Conservation (phyloP, 2,797 vertebrate genomes). For the Oreochromis grahami region DNA sequence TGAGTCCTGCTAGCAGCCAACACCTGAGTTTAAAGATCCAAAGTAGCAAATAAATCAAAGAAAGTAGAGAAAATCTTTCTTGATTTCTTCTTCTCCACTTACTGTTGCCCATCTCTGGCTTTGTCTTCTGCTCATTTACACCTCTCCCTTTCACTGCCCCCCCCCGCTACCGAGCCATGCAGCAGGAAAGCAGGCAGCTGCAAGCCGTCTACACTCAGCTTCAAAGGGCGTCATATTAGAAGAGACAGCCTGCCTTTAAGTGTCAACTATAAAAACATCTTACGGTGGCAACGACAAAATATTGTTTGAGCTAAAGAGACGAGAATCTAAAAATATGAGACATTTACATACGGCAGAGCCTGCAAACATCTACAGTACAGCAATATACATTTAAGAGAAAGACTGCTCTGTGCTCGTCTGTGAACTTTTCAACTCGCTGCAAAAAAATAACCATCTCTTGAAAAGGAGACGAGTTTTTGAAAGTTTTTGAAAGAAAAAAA, state of each 20-base stretch:
- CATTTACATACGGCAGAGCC: constrained; percentile 11
- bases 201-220: not conserved
- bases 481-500: not conserved
- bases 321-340: constrained; percentile 31
- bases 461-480: not conserved
- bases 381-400: not conserved
- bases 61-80: not conserved
- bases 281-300: not conserved
- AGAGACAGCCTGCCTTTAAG: constrained; percentile 18
- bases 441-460: not conserved
- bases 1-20: not conserved
- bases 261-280: constrained; percentile 47
- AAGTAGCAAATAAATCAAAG: not conserved
- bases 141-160: not conserved
- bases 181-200: not conserved
- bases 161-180: not conserved
- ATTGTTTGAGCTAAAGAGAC: not conserved
- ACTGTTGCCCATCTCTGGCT: not conserved
- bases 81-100: not conserved
- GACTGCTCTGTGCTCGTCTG: not conserved
- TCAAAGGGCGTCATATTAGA: constrained; percentile 9
- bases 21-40: not conserved
- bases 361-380: not conserved
- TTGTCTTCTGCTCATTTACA: not conserved
- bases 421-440: not conserved